Percentiles rank a stretch among this genome's conserved stretches.
phyloP scores from a whole-genome alignment of 2,113 vertebrate genomes.

The Cyanoramphus novaezelandiae region DNA sequence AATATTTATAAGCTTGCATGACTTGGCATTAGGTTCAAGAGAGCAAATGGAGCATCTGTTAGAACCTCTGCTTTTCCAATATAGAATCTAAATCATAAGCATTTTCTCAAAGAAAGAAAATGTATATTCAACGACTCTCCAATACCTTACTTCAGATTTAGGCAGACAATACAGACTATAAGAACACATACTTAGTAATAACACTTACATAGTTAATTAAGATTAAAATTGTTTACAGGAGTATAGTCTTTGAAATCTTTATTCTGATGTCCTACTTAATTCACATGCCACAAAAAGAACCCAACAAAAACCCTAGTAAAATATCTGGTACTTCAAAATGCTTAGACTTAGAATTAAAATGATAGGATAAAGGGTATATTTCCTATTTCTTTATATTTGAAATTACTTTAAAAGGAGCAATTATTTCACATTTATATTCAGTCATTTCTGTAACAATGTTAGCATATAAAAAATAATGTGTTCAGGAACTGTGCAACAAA shows the following conservation, averaged over 20 bases:
- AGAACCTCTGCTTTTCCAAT: not conserved
- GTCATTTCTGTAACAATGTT: not conserved
- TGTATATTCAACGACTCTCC: not conserved
- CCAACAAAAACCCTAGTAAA: not conserved
- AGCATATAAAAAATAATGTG: not conserved
- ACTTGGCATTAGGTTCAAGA: not conserved
- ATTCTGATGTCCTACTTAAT: not conserved
- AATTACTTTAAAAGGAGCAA: not conserved
- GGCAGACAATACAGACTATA: not conserved
- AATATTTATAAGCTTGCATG: not conserved
- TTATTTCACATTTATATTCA: not conserved
- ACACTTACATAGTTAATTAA: not conserved
- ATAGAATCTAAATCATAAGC: not conserved
- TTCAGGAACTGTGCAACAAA: not conserved
- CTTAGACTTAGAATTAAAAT: not conserved
- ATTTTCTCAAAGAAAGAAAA: not conserved
- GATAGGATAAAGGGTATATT: not conserved
- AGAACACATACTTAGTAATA: not conserved
- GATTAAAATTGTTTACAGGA: not conserved
- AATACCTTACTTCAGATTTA: not conserved
- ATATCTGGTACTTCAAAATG: not conserved
- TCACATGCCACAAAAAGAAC: not conserved
- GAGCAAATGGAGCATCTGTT: not conserved
- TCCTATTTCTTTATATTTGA: not conserved
- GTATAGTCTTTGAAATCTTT: not conserved